These are phyloP conservation scores for Lacerta viridis DNA, from an alignment of 2,797 vertebrate genomes.

Conservation along the genomic window DNA sequence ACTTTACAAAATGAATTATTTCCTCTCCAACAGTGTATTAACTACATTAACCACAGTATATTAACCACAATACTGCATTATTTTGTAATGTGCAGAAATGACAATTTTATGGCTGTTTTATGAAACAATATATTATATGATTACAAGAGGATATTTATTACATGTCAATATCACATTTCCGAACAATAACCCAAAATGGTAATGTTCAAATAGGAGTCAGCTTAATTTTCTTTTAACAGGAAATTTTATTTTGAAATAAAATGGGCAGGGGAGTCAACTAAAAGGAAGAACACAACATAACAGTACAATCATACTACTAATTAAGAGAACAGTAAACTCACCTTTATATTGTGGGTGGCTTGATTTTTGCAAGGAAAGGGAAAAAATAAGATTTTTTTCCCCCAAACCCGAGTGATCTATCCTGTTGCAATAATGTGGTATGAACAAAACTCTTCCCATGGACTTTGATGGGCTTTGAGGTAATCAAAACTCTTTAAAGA, in stretches of 20 bases:
- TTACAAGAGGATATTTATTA: neutral
- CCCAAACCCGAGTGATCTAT: neutral
- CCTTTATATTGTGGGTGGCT: neutral
- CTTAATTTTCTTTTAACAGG: neutral
- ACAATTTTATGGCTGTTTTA: slow-evolving; percentile 30
- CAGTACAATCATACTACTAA: neutral
- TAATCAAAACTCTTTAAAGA: neutral
- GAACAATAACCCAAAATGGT: neutral
- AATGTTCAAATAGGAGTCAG: neutral
- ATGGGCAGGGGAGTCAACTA: neutral
- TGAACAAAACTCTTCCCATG: neutral
- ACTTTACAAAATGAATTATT: slow-evolving; percentile 10
- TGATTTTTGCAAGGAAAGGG: neutral
- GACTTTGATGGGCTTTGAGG: neutral
- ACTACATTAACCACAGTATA: slow-evolving; percentile 34
- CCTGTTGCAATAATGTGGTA: neutral
- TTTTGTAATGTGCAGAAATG: slow-evolving; percentile 33
- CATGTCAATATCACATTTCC: neutral
- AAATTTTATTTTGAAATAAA: slow-evolving; percentile 1
- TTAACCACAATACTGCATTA: slow-evolving; percentile 30
- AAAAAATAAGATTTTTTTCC: neutral
- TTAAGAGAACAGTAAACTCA: neutral
- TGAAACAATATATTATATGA: slow-evolving; percentile 3
- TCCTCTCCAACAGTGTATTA: neutral
- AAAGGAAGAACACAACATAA: neutral